These are phyloP conservation scores for Cabera pusaria DNA, from an alignment of 2,888 invertebrate genomes.

Conservation along the genomic window DNA sequence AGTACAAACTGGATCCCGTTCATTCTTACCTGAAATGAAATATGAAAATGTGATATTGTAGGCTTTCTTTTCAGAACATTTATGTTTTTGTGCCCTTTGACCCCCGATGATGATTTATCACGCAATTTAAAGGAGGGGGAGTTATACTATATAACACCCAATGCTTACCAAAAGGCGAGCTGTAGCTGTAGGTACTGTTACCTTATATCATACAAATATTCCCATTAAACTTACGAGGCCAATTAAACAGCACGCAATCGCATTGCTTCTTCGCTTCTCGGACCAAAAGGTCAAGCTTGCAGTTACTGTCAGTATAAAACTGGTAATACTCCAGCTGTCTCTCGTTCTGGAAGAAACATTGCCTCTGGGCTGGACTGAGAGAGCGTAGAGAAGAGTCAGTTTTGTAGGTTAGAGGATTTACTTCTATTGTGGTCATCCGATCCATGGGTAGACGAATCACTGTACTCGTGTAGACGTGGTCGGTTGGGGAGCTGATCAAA, in stretches of 20 bases:
- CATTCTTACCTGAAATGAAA: constrained; percentile 49
- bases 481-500: constrained; percentile 67
- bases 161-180: too few species aligned
- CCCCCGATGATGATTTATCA: too few species aligned
- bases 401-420: constrained; percentile 68
- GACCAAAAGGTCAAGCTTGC: constrained; percentile 77
- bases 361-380: constrained; percentile 57
- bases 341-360: constrained; percentile 74
- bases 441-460: constrained; percentile 73
- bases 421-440: constrained; percentile 71
- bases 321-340: constrained; percentile 60
- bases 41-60: too few species aligned
- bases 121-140: too few species aligned
- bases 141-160: too few species aligned
- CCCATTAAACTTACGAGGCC: constrained; percentile 76
- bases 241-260: constrained; percentile 69
- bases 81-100: too few species aligned
- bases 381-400: constrained; percentile 59
- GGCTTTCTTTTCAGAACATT: too few species aligned
- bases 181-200: too few species aligned
- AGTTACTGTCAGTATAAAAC: constrained; percentile 81
- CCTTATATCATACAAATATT: too few species aligned
- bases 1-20: constrained; percentile 62
- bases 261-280: constrained; percentile 69
- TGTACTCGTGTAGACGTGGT: constrained; percentile 70